Evolutionary conservation across 2,113 vertebrate species (phyloP), one percentile per base, ranked within the genome.

Genomic region (Carollia perspicillata): DNA sequence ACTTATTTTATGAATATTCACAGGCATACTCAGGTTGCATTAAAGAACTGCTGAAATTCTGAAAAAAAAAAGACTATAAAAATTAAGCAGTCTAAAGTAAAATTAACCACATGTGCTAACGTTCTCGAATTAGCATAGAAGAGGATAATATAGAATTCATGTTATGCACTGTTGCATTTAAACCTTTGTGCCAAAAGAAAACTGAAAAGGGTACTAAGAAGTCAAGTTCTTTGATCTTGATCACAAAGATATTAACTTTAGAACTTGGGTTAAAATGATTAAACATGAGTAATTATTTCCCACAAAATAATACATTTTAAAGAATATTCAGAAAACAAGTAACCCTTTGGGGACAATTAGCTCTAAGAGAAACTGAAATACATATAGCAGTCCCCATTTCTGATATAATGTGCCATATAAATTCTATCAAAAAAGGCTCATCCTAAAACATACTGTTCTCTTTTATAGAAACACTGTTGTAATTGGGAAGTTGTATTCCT

Each of bases 1-100:
- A 92, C 7, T 89, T 95, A 85, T 94, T 94, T 89, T 71, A 95
- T 90, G 81, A 95, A 96, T 97, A 97, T 95, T 97, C 92, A 97
- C 81, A 93, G 11, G 12, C 84, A 97, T 33, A 91, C 17, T 90
- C 66, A 86, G 66, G 35, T 16, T 89, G 23, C 51, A 83, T 95
- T 90, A 97, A 94, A 97, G 26, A 26, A 75, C 22, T 92, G 11
- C 22, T 75, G 22, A 86, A 77, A 6, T 74, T 80, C 49, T 96
- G 26, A 84, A 84, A 44, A 14, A 83, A 85, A 51, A 33, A 95
- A 90, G 65, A 69, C 28, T 49, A 42, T 89, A 95, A 89, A 85
- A 93, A 85, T 85, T 74, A 90, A 95, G 78, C 17, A 89, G 49
- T 47, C 10, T 12, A 65, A 95, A 95, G 37, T 94, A 75, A 92